Percentiles rank a stretch among this genome's conserved stretches.
phyloP scores from a whole-genome alignment of 2,113 vertebrate species.

The Rallus limicola region DNA sequence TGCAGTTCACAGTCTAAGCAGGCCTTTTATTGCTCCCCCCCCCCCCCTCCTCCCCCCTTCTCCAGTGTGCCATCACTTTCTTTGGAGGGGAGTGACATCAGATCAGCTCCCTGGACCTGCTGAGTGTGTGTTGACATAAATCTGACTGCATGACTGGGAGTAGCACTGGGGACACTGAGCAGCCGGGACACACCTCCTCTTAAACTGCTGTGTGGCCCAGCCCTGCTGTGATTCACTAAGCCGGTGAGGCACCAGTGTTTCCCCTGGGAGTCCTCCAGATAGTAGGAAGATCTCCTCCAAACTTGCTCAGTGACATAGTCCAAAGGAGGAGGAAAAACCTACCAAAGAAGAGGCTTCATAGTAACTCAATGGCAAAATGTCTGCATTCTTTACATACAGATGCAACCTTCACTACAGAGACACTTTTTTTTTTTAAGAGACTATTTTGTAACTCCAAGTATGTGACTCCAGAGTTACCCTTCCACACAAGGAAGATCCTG shows the following conservation, averaged over 20 bases:
- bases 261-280: accelerated
- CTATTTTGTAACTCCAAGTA: background rate
- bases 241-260: accelerated
- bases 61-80: background rate
- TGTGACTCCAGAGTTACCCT: too few species aligned
- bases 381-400: background rate
- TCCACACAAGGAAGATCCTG: accelerated
- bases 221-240: background rate
- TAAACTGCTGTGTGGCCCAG: background rate
- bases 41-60: background rate
- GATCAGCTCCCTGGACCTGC: background rate
- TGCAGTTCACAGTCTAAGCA: background rate
- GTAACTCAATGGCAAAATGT: background rate
- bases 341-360: background rate
- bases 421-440: background rate
- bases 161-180: background rate
- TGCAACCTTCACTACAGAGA: background rate
- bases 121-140: background rate
- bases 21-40: background rate
- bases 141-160: accelerated
- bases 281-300: background rate
- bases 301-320: background rate
- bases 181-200: background rate
- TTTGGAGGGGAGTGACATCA: background rate
- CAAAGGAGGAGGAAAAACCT: background rate